Evolutionary conservation across 2,113 vertebrate species (phyloP).

Genomic region (Glareola pratincola): DNA sequence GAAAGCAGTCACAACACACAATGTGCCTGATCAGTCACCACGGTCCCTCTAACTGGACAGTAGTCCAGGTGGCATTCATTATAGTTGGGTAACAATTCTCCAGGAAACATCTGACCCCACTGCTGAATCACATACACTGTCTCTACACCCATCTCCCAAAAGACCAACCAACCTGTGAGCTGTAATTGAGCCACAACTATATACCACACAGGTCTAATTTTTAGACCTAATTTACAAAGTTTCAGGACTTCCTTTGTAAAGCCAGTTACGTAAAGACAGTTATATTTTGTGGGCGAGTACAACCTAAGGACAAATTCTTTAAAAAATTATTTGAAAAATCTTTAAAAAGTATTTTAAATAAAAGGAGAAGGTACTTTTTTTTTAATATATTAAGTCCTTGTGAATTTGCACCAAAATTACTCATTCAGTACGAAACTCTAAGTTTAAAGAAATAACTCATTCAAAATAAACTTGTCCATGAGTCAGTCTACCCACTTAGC

Average conservation of each 20-base stretch:
- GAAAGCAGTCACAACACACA: background rate
- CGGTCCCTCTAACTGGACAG: background rate
- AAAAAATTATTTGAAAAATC: background rate
- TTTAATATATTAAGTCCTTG: background rate
- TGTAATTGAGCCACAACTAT: background rate
- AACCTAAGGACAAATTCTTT: background rate
- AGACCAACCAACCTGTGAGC: background rate
- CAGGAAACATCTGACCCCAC: background rate
- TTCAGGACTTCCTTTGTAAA: background rate
- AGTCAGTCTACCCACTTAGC: background rate
- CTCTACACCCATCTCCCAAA: background rate
- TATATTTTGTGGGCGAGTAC: background rate
- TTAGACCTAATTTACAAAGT: background rate
- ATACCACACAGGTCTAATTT: background rate
- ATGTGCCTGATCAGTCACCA: background rate
- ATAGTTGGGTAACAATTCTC: background rate
- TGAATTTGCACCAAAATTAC: background rate
- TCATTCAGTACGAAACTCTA: rapidly evolving
- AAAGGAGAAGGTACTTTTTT: background rate
- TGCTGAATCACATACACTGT: background rate
- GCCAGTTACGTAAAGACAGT: background rate
- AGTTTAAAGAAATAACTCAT: background rate
- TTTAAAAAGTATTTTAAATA: background rate
- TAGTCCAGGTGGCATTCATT: background rate
- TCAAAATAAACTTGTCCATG: background rate